phyloP scores from a whole-genome alignment of 2,797 vertebrate species.

The Pseudochirops cupreus region DNA sequence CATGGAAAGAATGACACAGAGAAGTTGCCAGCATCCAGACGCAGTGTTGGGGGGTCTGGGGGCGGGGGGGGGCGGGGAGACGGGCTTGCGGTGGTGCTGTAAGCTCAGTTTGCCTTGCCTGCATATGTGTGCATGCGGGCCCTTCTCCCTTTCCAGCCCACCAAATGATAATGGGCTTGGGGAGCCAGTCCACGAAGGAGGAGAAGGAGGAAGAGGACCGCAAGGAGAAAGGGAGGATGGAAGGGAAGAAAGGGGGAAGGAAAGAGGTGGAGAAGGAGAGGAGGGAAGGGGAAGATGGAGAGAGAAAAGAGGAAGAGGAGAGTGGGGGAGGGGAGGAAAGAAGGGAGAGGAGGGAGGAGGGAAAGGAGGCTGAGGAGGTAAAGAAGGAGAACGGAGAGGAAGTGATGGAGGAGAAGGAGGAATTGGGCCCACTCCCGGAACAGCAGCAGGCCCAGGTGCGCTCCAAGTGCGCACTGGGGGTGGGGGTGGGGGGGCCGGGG shows the following conservation, averaged over 20 bases:
- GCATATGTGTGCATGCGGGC: conserved; percentile 51
- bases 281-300: not conserved
- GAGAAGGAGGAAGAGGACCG: not conserved
- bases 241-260: not conserved
- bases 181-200: not conserved
- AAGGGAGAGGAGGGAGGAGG: not conserved
- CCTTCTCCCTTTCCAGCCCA: conserved; percentile 37
- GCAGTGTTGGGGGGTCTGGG: conserved; percentile 69
- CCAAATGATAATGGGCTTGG: conserved; percentile 12
- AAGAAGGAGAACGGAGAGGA: too few relatives aligned
- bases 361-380: not conserved
- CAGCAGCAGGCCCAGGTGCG: conserved; percentile 78
- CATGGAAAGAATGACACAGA: conserved; percentile 71
- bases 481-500: conserved; percentile 6
- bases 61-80: conserved; percentile 39
- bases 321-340: too few relatives aligned
- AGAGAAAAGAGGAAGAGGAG: too few relatives aligned
- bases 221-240: not conserved
- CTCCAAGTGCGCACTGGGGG: conserved; percentile 13
- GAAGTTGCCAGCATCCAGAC: conserved; percentile 82
- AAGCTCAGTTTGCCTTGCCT: conserved; percentile 65
- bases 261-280: not conserved
- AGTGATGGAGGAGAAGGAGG: not conserved
- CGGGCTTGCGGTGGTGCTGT: not conserved
- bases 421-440: not conserved